A percentile compares a stretch with the other conserved stretches of the same genome.
These are phyloP conservation scores for Odontothrips loti DNA, from an alignment of 2,888 invertebrate genomes.

Conservation along the genomic window DNA sequence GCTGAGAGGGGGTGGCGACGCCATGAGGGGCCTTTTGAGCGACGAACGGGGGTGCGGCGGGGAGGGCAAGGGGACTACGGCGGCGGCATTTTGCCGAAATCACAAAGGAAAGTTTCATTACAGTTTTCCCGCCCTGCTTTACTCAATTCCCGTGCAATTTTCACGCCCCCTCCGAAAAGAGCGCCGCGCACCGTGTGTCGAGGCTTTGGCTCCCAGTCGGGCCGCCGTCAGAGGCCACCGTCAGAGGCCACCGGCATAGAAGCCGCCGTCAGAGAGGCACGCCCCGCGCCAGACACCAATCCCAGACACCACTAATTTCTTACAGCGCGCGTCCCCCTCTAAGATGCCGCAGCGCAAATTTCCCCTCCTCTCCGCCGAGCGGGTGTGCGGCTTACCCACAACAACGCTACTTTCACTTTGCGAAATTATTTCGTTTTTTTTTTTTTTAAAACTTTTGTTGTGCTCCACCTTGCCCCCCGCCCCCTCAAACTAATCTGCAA, in stretches of 20 bases:
- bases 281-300: no score
- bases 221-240: background rate
- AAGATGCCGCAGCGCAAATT: no score
- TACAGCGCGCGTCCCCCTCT: no score
- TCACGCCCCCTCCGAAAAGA: background rate
- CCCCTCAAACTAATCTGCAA: no score
- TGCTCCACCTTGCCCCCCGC: no score
- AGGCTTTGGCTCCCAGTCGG: background rate
- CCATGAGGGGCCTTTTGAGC: background rate
- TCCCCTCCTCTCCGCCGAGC: no score
- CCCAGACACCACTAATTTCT: no score
- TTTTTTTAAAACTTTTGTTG: no score
- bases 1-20: background rate
- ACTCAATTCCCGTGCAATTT: slow-evolving; percentile 26
- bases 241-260: background rate
- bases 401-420: no score
- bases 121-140: slow-evolving; percentile 7
- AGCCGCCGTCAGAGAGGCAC: no score
- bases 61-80: background rate
- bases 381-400: no score
- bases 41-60: background rate
- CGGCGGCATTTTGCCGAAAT: slow-evolving; percentile 16
- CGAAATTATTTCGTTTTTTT: no score
- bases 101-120: slow-evolving; percentile 26
- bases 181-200: background rate